Base-by-base conservation (phyloP, 2,113 vertebrate species). In the Elachura formosa region DNA sequence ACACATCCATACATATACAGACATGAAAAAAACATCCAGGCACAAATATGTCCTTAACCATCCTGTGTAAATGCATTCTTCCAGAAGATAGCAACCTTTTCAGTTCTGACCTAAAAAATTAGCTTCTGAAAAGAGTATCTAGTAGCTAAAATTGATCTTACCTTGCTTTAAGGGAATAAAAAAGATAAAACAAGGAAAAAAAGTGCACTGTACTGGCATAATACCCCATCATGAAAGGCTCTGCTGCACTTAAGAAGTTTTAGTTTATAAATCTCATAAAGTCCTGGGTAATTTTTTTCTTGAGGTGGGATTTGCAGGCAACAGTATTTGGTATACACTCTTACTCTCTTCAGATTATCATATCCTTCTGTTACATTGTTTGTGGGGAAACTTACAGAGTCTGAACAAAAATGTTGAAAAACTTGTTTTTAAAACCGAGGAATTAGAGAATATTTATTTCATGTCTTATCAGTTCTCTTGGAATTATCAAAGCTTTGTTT, bases 171-270 rank as follows among this genome's bases (percentile, higher is more conserved):
- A 46, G 24, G 5, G 5, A 21, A 38, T 49, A 17, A 13, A 4
- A 25, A 5, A 29, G 1, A 8, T 6, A 31, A 15, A 25, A 9
- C 6, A 9, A 23, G 10, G 1, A 4, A 24, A 66, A 33, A 29
- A 55, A 29, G 1, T 34, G 12, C 4, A 6, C 13, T 43, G 5
- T 74, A 48, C 14, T 77, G 38, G 34, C 25, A 45, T 76, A 61
- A 46, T 81, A 68, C 5, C 11, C 10, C 4, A 22, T 52, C 26
- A 20, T 46, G 26, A 66, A 82, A 82, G n/a, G 81, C 43, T 46
- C 12, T 82, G 19, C 11, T 69, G 34, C 20, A 34, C 5, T 28
- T 76, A 86, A 73, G 15, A 66, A 46, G n/a, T 84, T 90, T 78
- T 40, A 63, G 17, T 82, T 66, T 59, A 14, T 82, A 78, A 45